Base-by-base conservation (phyloP, 2,797 vertebrate species). In the Hippopotamyrus pictus region DNA sequence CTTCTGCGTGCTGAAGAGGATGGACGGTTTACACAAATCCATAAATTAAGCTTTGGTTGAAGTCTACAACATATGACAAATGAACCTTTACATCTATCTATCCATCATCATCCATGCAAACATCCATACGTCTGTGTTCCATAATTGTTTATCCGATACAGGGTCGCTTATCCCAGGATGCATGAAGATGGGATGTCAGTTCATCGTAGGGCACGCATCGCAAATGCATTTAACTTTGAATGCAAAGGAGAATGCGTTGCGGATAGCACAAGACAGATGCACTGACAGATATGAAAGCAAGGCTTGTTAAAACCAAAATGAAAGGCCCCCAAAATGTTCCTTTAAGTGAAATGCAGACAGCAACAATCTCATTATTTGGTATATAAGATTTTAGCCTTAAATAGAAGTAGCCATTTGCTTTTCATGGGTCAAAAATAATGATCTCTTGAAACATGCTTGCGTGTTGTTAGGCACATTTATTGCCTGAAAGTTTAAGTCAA, bases 401-500 rank as follows among this genome's bases (percentile, higher is more conserved):
- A 46, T 84, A 84, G 44, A 48, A 50, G 82, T 84, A 22, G 44
- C n/a, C 46, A 8, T 84, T 84, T 22, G 82, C 82, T 48, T 22
- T 84, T 84, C 82, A 51, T 84, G 82, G 46, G 82, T 84, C 44
- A 25, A 50, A 84, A 84, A 84, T 84, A 84, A 84, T 50, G 82
- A 84, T 84, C 84, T 53, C 46, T 54, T 86, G 84, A 57, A 53
- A 86, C 46, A 57, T 86, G 84, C 51, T 57, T 86, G 50, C 33
- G 51, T 86, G 51, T 57, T 86, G 46, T 54, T 54, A 19, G 51
- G 25, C 5, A 50, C 48, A 86, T 86, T 86, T 54, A 53, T 86
- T 86, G 48, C 84, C 51, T 57, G 84, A 54, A 57, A 86, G 84
- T 54, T 86, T 86, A 86, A 86, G 50, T 86, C 84, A 86, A 86